Evolutionary conservation across 2,797 vertebrate genomes (phyloP).

Genomic region (Apogon hyalosoma): DNA sequence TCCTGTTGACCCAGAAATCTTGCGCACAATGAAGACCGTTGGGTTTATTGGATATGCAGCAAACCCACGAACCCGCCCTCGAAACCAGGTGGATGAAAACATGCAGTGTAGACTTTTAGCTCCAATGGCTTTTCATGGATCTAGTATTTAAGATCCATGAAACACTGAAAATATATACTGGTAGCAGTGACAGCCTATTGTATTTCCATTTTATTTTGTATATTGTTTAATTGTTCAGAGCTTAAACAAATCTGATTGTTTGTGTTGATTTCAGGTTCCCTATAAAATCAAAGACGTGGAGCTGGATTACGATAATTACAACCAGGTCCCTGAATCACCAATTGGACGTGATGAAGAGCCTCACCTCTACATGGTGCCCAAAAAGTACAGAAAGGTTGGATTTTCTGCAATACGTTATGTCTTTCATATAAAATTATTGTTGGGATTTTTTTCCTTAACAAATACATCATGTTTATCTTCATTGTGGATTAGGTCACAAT

Average conservation of each 20-base stretch:
- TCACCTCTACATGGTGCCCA: slow-evolving; percentile 95
- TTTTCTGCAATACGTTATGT: background rate
- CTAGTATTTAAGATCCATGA: background rate
- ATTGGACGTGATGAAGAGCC: slow-evolving; percentile 95
- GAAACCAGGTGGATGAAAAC: slow-evolving; percentile 89
- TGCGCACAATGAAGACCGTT: slow-evolving; percentile 98
- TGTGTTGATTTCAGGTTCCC: slow-evolving; percentile 86
- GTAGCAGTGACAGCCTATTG: too few relatives aligned
- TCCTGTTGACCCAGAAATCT: slow-evolving; percentile 93
- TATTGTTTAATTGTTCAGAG: too few relatives aligned
- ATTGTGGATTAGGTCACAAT: slow-evolving; percentile 91
- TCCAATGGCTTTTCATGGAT: background rate
- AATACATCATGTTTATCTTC: background rate
- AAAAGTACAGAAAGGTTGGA: slow-evolving; percentile 97
- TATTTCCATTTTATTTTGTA: background rate
- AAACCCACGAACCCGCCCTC: slow-evolving; percentile 93
- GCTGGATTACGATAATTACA: slow-evolving; percentile 94
- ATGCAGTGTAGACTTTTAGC: background rate
- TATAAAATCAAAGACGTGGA: slow-evolving; percentile 95
- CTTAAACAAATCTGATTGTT: background rate
- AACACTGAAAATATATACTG: too few relatives aligned
- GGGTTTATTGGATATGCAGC: slow-evolving; percentile 98
- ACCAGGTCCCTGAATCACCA: slow-evolving; percentile 94
- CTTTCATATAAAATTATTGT: background rate
- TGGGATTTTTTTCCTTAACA: background rate